Percentiles rank a stretch among this genome's conserved stretches.
Evolutionary conservation across 2,888 invertebrate species (phyloP).

Genomic region (Drosophila merina): DNA sequence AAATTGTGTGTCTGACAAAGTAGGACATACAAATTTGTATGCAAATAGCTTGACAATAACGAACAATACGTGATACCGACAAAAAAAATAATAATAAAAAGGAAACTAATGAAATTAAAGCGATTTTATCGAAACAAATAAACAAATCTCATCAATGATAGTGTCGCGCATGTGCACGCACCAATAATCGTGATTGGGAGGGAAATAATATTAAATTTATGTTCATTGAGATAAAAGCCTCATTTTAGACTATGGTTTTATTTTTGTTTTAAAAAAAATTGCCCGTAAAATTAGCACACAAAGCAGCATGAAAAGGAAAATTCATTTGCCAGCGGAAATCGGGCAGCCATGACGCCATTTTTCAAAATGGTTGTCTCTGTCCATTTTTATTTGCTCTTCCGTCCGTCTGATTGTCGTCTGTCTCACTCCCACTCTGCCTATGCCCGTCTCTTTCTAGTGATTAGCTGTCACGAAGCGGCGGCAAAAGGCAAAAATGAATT

Average conservation of each 20-base stretch:
- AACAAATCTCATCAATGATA: constrained; percentile 27
- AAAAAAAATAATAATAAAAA: constrained; percentile 23
- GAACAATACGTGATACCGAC: constrained; percentile 36
- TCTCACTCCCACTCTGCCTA: constrained; percentile 16
- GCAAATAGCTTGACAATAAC: constrained; percentile 51
- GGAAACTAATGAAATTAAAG: constrained; percentile 66
- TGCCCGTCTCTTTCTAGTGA: constrained; percentile 56
- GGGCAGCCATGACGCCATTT: constrained; percentile 73
- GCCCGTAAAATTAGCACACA: constrained; percentile 14
- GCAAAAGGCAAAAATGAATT: constrained; percentile 75
- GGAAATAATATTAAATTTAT: constrained; percentile 42
- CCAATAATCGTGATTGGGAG: constrained; percentile 4
- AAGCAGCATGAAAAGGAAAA: constrained; percentile 21
- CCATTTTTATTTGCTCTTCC: constrained; percentile 24
- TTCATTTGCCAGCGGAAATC: constrained; percentile 71
- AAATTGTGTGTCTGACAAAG: constrained; percentile 49
- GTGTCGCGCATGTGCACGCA: constrained; percentile 21
- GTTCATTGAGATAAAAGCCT: constrained; percentile 19
- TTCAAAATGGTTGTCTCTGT: constrained; percentile 63
- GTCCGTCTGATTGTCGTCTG: constrained; percentile 12
- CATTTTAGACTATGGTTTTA: constrained; percentile 6
- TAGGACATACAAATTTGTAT: constrained; percentile 24
- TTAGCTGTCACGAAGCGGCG: constrained; percentile 73
- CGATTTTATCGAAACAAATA: constrained; percentile 55
- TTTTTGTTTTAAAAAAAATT: constrained; percentile 16